phyloP scores from a whole-genome alignment of 1,140 invertebrate genomes.

The Maconellicoccus hirsutus region DNA sequence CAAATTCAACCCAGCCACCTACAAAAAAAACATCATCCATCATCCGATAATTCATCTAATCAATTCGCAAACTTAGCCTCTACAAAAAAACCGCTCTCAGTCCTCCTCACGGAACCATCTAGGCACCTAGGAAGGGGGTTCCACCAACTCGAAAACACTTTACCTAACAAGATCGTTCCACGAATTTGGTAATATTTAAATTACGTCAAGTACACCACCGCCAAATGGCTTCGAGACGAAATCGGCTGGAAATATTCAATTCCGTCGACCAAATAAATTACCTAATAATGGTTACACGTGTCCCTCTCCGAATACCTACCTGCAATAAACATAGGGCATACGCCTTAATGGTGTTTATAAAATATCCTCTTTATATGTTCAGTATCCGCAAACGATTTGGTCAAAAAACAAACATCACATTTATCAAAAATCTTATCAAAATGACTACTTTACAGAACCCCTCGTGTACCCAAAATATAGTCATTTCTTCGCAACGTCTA shows the following conservation, averaged over 20 bases:
- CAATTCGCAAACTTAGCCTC: too few species aligned
- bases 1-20: too few species aligned
- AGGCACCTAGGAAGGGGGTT: too few species aligned
- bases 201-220: neutral
- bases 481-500: neutral
- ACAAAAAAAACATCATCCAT: too few species aligned
- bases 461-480: too few species aligned
- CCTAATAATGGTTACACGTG: neutral
- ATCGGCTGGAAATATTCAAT: neutral
- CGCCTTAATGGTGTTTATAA: neutral
- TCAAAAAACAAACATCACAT: neutral
- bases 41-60: too few species aligned
- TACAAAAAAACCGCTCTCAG: too few species aligned
- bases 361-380: neutral
- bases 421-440: neutral
- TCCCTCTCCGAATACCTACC: neutral
- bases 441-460: neutral
- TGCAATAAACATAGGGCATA: neutral
- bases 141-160: too few species aligned
- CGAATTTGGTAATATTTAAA: neutral
- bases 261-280: neutral
- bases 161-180: too few species aligned
- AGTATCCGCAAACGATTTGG: neutral
- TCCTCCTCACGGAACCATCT: too few species aligned
- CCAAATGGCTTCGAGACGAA: neutral